phyloP scores from a whole-genome alignment of 1,140 invertebrate genomes.

The Teleogryllus occipitalis region DNA sequence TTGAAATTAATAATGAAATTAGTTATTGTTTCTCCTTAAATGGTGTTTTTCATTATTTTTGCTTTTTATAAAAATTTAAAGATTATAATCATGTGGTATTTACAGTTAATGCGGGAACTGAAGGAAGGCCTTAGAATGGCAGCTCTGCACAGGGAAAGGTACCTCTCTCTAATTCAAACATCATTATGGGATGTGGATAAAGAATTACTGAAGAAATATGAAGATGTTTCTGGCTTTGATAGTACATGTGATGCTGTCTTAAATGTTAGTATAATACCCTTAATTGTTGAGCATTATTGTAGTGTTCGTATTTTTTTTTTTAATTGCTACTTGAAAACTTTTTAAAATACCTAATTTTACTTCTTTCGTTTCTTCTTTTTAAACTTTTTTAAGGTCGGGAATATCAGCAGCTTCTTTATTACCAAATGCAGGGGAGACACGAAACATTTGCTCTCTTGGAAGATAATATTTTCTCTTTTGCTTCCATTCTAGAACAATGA shows the following conservation, averaged over 20 bases:
- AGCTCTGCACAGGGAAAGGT: slow-evolving; percentile 65
- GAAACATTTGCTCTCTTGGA: too few species aligned
- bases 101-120: slow-evolving; percentile 73
- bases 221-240: slow-evolving; percentile 65
- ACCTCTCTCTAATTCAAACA: slow-evolving; percentile 52
- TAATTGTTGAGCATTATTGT: neutral
- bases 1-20: too few species aligned
- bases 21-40: neutral
- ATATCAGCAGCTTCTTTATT: too few species aligned
- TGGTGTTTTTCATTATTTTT: neutral
- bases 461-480: too few species aligned
- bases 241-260: slow-evolving; percentile 48
- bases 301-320: neutral
- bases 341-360: too few species aligned
- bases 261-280: slow-evolving; percentile 4
- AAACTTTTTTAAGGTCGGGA: too few species aligned
- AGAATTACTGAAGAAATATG: slow-evolving; percentile 38
- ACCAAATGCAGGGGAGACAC: too few species aligned
- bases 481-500: too few species aligned
- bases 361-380: too few species aligned
- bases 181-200: slow-evolving; percentile 49
- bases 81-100: slow-evolving; percentile 7
- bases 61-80: slow-evolving; percentile 16
- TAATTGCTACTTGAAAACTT: too few species aligned
- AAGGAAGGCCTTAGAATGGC: slow-evolving; percentile 75